A percentile compares a stretch with the other conserved stretches of the same genome.
Conservation (phyloP, 2,797 vertebrate species). For the Hemibagrus guttatus region DNA sequence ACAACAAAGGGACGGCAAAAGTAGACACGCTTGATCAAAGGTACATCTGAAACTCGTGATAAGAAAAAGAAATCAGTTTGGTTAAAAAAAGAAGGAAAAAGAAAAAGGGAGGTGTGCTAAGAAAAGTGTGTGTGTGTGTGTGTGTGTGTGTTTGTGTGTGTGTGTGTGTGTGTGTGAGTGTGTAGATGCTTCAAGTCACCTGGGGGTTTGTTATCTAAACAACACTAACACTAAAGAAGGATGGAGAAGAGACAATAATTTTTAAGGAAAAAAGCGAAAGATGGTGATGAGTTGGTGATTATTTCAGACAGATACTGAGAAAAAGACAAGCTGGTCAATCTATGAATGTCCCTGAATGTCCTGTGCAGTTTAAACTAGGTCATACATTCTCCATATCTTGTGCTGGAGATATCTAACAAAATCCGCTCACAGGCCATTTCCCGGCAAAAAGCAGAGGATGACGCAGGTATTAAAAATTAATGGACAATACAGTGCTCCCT, state of each 20-base stretch:
- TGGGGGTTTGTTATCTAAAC: constrained; percentile 65
- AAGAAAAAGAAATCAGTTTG: constrained; percentile 64
- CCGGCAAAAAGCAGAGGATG: constrained; percentile 51
- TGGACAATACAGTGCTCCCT: constrained; percentile 54
- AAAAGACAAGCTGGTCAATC: not conserved
- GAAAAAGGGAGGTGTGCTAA: constrained; percentile 58
- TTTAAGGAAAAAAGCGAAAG: constrained; percentile 34
- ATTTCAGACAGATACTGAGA: constrained; percentile 34
- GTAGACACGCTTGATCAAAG: constrained; percentile 74
- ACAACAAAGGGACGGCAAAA: constrained; percentile 73
- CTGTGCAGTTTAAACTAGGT: constrained; percentile 58
- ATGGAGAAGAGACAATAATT: constrained; percentile 34
- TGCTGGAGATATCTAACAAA: constrained; percentile 53
- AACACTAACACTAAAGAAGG: constrained; percentile 52
- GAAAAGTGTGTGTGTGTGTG: constrained; percentile 43
- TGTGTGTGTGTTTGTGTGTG: too few species aligned
- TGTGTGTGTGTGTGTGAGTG: constrained; percentile 47
- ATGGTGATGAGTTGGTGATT: not conserved
- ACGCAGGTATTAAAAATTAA: constrained; percentile 60
- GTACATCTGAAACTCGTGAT: constrained; percentile 68
- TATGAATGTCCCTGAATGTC: constrained; percentile 15
- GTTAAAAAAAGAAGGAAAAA: constrained; percentile 49
- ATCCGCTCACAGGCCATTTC: constrained; percentile 49
- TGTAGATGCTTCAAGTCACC: constrained; percentile 69
- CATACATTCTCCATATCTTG: constrained; percentile 60